These are phyloP conservation scores for Bombyx mandarina DNA, from an alignment of 1,140 invertebrate species.

Conservation along the genomic window DNA sequence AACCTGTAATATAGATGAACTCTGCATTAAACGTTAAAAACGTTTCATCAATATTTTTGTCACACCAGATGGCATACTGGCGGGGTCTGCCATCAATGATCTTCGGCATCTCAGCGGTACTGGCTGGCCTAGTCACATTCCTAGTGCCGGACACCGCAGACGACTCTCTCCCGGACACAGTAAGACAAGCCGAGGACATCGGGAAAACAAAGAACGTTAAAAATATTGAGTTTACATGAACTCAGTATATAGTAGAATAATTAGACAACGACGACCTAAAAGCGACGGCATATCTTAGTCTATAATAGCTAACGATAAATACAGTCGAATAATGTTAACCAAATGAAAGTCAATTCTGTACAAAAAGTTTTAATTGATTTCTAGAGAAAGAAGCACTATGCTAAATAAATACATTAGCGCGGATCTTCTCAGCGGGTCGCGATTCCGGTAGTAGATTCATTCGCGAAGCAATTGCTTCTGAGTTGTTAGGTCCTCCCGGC, in stretches of 20 bases:
- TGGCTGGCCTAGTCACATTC: slow-evolving; percentile 40
- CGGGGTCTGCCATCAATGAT: slow-evolving; percentile 36
- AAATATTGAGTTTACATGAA: background rate
- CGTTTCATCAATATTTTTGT: too few relatives aligned
- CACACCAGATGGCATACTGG: slow-evolving; percentile 40
- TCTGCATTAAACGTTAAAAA: too few relatives aligned
- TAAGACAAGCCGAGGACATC: slow-evolving; percentile 39
- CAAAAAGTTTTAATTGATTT: background rate
- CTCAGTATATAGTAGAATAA: background rate
- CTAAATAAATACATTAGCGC: too few relatives aligned
- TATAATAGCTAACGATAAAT: background rate
- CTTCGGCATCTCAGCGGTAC: slow-evolving; percentile 29
- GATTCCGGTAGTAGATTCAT: too few relatives aligned
- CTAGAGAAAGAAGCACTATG: background rate
- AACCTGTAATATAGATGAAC: background rate
- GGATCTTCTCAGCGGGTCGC: too few relatives aligned
- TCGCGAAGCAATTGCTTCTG: too few relatives aligned
- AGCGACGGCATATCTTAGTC: background rate
- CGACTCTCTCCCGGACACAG: slow-evolving; percentile 48
- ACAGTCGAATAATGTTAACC: background rate
- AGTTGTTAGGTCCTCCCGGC: too few relatives aligned
- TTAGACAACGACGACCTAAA: background rate
- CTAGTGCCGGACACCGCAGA: slow-evolving; percentile 43
- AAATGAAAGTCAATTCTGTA: background rate
- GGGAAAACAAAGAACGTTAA: slow-evolving; percentile 8